Percentiles rank a stretch among this genome's conserved stretches.
Evolutionary conservation across 2,888 invertebrate species (phyloP).

Genomic region (Bruchidius siliquastri): DNA sequence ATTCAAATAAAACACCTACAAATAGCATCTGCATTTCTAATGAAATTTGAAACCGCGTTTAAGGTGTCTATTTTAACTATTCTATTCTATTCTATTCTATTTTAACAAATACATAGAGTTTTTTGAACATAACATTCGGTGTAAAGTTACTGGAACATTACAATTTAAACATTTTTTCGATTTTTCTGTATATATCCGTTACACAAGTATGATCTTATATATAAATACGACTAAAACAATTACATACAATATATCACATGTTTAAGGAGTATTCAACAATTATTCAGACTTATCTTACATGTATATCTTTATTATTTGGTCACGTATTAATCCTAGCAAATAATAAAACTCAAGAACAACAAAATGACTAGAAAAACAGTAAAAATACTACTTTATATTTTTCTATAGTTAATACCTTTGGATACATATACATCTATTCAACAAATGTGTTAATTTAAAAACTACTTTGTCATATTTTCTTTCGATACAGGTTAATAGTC

Average conservation of each 20-base stretch:
- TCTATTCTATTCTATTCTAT: too few species aligned
- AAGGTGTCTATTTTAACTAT: too few species aligned
- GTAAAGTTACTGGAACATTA: neutral
- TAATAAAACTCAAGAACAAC: constrained; percentile 19
- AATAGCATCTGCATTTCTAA: too few species aligned
- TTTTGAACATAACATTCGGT: too few species aligned
- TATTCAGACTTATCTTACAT: constrained; percentile 36
- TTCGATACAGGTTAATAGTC: neutral
- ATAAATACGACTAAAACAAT: constrained; percentile 4
- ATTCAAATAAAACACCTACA: too few species aligned
- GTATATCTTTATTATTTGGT: constrained; percentile 24
- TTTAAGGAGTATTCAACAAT: constrained; percentile 18
- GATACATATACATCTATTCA: neutral
- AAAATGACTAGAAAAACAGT: constrained; percentile 26
- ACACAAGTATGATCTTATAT: neutral
- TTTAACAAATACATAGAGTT: too few species aligned
- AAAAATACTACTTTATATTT: constrained; percentile 1
- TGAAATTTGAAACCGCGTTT: too few species aligned
- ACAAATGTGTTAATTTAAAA: neutral
- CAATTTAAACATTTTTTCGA: neutral
- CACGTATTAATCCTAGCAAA: constrained; percentile 14
- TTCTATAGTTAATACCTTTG: neutral
- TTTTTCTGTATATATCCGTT: neutral
- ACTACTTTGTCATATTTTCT: neutral
- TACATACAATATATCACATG: constrained; percentile 5